phyloP scores from a whole-genome alignment of 2,113 vertebrate genomes.

The Ranitomeya variabilis region DNA sequence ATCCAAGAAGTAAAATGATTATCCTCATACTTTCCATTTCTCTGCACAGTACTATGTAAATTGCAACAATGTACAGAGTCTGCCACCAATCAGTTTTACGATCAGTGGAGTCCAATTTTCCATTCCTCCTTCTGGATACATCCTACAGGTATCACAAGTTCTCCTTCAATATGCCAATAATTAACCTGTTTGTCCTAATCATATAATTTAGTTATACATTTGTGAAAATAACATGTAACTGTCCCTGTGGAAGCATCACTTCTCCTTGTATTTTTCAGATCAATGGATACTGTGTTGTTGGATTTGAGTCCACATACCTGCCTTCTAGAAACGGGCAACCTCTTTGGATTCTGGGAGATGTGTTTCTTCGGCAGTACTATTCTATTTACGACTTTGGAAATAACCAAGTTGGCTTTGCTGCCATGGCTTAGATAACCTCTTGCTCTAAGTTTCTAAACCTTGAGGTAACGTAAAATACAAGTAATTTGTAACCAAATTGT shows the following conservation, averaged over 20 bases:
- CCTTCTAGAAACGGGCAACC: slow-evolving; percentile 48
- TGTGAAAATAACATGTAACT: background rate
- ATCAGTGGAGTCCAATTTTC: slow-evolving; percentile 60
- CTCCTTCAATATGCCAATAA: background rate
- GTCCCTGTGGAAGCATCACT: background rate
- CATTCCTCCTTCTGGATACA: slow-evolving; percentile 63
- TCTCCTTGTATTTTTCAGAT: slow-evolving; percentile 32
- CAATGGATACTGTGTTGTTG: slow-evolving; percentile 52
- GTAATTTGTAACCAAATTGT: background rate
- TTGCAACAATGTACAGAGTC: slow-evolving; percentile 52
- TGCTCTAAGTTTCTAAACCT: background rate
- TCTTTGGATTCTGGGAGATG: slow-evolving; percentile 68
- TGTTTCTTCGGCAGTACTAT: slow-evolving; percentile 70
- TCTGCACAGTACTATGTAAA: slow-evolving; percentile 63
- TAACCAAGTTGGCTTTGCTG: slow-evolving; percentile 66
- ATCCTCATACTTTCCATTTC: background rate
- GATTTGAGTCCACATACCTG: slow-evolving; percentile 54
- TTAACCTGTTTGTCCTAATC: background rate
- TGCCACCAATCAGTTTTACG: slow-evolving; percentile 66
- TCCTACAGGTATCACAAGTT: slow-evolving; percentile 56
- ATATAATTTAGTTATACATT: background rate
- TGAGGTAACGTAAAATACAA: background rate
- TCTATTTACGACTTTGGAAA: slow-evolving; percentile 65
- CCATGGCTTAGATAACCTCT: slow-evolving; percentile 19
- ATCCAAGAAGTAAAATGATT: background rate